These are phyloP conservation scores for Canis aureus DNA, from an alignment of 2,113 vertebrate genomes.

Conservation along the genomic window DNA sequence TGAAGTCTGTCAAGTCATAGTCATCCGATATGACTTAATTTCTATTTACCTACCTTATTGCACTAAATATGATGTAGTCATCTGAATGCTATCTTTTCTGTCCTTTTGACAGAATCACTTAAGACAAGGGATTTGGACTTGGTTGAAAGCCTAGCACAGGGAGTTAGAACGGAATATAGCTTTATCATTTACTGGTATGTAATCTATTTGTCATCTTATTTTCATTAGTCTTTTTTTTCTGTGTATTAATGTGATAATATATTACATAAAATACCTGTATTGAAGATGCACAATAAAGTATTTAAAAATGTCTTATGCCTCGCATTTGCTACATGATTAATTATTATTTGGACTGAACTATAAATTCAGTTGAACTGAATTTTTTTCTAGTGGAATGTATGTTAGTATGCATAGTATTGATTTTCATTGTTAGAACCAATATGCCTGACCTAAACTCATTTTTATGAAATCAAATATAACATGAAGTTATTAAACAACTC, in stretches of 20 bases:
- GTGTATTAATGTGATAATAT: background rate
- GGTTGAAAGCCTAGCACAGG: background rate
- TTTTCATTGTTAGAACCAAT: background rate
- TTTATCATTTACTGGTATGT: background rate
- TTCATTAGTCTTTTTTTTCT: background rate
- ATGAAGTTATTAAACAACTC: background rate
- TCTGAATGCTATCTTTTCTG: background rate
- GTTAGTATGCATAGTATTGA: background rate
- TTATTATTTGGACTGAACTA: background rate
- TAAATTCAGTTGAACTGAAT: background rate
- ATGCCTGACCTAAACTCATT: background rate
- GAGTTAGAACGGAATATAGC: background rate
- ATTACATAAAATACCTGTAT: background rate
- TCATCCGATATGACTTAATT: background rate
- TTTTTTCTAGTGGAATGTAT: background rate
- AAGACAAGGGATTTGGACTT: background rate
- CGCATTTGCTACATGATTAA: background rate
- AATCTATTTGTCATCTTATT: background rate
- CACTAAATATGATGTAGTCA: background rate
- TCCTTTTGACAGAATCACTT: background rate
- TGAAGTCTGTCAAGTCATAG: background rate
- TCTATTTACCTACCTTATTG: background rate
- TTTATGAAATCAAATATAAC: slow-evolving; percentile 21
- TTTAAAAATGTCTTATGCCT: background rate
- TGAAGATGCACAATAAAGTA: background rate